Base-by-base conservation (phyloP, 2,797 vertebrate genomes). In the Xyrichtys novacula region DNA sequence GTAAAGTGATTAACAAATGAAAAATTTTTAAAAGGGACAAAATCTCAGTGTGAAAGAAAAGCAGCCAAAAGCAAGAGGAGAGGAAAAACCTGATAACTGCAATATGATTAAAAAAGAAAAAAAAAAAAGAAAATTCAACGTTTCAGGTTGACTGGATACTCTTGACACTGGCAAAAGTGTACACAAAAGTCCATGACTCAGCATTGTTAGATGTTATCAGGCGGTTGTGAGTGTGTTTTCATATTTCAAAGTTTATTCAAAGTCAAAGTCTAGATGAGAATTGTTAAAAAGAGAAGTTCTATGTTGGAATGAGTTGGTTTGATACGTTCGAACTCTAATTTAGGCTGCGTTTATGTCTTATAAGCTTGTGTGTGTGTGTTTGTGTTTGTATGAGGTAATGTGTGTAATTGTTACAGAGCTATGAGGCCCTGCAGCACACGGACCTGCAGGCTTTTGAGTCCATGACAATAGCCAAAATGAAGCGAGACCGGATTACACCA, bases 401-500 rank as follows among this genome's bases (percentile, higher is more conserved):
- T 73, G 68, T 81, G 76, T 75, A 75, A 69, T 82, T 26, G 42
- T 74, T 54, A 57, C 71, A 69, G 72, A 62, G 83, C 65, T 63
- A 19, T 15, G 74, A 83, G 85, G 83, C 87, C 78, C 78, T 26
- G 26, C 28, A 46, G 67, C 78, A 67, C 63, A 77, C 55, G 29
- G 75, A 75, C 80, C 78, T 67, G 43, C 64, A 61, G 86, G 83
- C 82, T 88, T 88, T 90, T 90, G 77, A 89, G 77, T 85, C 39
- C 19, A 64, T 91, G 81, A 89, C 87, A 91, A 89, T 85, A 82
- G 69, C 11, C 42, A 84, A 84, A 91, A 85, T 86, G 83, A 91
- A 84, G 83, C 70, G 69, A 91, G 84, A 86, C 88, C 53, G 86
- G 91, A 91, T 93, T 88, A 92, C 86, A 85, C 88, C 85, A 74